Base-by-base conservation (phyloP, 2,888 invertebrate species). In the Exephanes ischioxanthus region DNA sequence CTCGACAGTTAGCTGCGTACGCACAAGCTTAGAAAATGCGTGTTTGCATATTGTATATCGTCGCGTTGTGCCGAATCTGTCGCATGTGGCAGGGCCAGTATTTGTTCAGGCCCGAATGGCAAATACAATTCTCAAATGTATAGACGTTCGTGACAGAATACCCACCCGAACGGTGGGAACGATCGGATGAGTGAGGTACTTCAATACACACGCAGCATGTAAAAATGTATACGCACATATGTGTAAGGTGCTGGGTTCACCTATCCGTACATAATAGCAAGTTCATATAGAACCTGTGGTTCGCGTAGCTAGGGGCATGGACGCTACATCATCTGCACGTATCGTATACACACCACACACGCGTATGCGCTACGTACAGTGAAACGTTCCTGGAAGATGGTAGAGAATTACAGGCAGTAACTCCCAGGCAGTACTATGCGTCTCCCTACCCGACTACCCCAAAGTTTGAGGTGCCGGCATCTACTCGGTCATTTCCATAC, bases 61-160 rank as follows among this genome's bases (percentile, higher is more conserved):
- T 81, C 71, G 79, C 67, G 78, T 78, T 84, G 80, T 73, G 73
- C 80, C 87, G 86, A 84, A 85, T 86, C 80, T 86, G 84, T 86
- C 85, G 86, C 79, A 87, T 86, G 85, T 84, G 86, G 80, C 87
- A 87, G 78, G 79, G 86, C 77, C 85, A 88, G 88, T 88, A 84
- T 89, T 89, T 89, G 85, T 87, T 87, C 87, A 89, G 89, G 87
- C 87, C 85, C 82, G 87, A 87, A 88, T 86, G 80, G 86, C 83
- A 88, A 87, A 88, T 87, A 87, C 86, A 70, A 86, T 86, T 87
- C 85, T 73, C 77, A 83, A 83, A 71, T 67, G 70, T 78, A 48
- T 55, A 67, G 37, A 53, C 68, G 51, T 45, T 26, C 61, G 48
- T 45, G 41, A 37, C 22, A 37, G 61, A 63, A 76, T 82, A 80